Evolutionary conservation across 1,140 invertebrate genomes (phyloP).

Genomic region (Parapsyche elsis): DNA sequence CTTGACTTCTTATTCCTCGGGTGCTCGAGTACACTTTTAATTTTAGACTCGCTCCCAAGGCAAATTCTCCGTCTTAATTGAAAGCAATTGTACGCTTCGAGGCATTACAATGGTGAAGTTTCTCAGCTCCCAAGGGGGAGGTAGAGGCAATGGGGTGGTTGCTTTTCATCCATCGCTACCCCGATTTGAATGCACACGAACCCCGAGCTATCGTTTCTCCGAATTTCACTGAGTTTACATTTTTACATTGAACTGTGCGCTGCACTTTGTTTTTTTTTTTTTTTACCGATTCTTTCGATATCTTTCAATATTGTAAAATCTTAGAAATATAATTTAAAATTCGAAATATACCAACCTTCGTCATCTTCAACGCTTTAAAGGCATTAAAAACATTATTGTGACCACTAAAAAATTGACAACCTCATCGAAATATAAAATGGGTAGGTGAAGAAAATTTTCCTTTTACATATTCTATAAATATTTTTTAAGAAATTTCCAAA

Average conservation of each 20-base stretch:
- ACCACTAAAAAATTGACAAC: too few species aligned
- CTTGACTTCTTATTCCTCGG: background rate
- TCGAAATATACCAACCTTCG: too few species aligned
- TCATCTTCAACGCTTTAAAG: too few species aligned
- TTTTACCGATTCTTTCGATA: background rate
- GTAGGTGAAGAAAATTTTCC: too few species aligned
- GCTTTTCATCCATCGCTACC: conserved; percentile 29
- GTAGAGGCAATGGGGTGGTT: background rate
- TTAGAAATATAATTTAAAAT: too few species aligned
- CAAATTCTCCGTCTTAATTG: conserved; percentile 53
- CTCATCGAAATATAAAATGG: too few species aligned
- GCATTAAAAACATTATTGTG: too few species aligned
- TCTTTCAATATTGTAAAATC: too few species aligned
- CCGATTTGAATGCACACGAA: conserved; percentile 32
- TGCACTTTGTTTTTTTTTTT: background rate
- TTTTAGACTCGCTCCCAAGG: conserved; percentile 43
- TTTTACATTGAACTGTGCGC: conserved; percentile 1
- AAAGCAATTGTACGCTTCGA: conserved; percentile 55
- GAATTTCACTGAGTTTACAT: conserved; percentile 19
- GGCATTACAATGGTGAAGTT: conserved; percentile 48
- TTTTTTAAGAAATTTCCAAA: too few species aligned
- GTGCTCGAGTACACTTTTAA: conserved; percentile 52
- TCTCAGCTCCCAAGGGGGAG: conserved; percentile 22
- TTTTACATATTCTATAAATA: too few species aligned
- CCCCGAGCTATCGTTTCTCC: conserved; percentile 12